Evolutionary conservation across 2,797 vertebrate genomes (phyloP).

Genomic region (Diplodus sargus): DNA sequence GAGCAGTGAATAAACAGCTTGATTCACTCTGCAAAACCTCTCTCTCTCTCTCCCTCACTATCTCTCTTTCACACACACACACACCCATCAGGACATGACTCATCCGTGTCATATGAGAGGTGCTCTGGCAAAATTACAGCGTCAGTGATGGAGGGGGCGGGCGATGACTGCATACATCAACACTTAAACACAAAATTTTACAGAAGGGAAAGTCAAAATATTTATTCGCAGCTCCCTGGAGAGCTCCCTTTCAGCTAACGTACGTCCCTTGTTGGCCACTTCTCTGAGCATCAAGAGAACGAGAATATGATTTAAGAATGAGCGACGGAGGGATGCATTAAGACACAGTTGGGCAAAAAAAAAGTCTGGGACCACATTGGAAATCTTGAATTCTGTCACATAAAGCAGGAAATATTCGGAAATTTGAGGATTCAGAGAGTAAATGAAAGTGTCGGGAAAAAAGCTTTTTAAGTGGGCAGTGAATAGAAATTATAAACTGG

Average conservation of each 20-base stretch:
- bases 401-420: too few species aligned
- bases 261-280: constrained; percentile 51
- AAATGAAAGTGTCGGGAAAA: too few species aligned
- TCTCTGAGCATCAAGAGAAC: constrained; percentile 40
- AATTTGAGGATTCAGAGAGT: too few species aligned
- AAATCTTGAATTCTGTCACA: too few species aligned
- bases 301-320: constrained; percentile 60
- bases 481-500: too few species aligned
- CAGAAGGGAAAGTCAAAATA: constrained; percentile 68
- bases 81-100: constrained; percentile 43
- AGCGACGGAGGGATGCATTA: constrained; percentile 37
- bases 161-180: constrained; percentile 51
- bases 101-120: constrained; percentile 66
- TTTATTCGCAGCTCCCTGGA: constrained; percentile 69
- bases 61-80: too few species aligned
- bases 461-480: too few species aligned
- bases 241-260: constrained; percentile 61
- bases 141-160: constrained; percentile 38
- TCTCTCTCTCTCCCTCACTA: background rate
- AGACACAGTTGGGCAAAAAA: background rate
- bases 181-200: constrained; percentile 45
- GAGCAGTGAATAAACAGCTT: constrained; percentile 68
- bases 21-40: constrained; percentile 49
- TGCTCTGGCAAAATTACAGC: constrained; percentile 66
- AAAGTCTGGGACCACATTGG: too few species aligned